These are phyloP conservation scores for Silurus aristotelis DNA, from an alignment of 2,797 vertebrate species.

Conservation along the genomic window DNA sequence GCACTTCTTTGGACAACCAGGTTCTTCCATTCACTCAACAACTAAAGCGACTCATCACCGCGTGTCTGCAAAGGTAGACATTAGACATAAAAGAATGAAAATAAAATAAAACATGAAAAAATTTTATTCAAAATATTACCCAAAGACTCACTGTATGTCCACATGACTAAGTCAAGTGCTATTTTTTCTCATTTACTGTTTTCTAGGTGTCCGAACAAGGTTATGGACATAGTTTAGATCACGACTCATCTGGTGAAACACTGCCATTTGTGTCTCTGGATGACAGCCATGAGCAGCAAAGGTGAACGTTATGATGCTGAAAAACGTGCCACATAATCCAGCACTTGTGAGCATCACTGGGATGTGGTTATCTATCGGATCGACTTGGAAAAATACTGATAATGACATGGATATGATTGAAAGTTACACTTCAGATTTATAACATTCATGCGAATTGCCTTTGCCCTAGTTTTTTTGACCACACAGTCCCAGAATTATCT, in stretches of 20 bases:
- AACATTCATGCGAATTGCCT: background rate
- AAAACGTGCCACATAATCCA: background rate
- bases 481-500: background rate
- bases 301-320: constrained; percentile 28
- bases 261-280: constrained; percentile 51
- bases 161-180: background rate
- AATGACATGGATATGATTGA: background rate
- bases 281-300: constrained; percentile 47
- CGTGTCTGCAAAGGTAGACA: constrained; percentile 27
- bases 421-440: background rate
- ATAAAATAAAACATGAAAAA: no score
- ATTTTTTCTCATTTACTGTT: background rate
- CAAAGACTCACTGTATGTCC: background rate
- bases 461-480: background rate
- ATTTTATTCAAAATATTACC: background rate
- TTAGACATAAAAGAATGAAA: background rate
- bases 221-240: constrained; percentile 22
- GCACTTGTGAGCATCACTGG: background rate
- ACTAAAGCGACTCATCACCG: constrained; percentile 47
- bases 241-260: constrained; percentile 36
- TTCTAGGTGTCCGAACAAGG: constrained; percentile 47
- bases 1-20: constrained; percentile 49
- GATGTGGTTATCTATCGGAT: background rate
- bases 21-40: constrained; percentile 53
- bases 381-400: background rate